Evolutionary conservation across 1,140 invertebrate genomes (phyloP), one percentile per base, ranked within the genome.

Genomic region (Zaprionus vittiger): DNA sequence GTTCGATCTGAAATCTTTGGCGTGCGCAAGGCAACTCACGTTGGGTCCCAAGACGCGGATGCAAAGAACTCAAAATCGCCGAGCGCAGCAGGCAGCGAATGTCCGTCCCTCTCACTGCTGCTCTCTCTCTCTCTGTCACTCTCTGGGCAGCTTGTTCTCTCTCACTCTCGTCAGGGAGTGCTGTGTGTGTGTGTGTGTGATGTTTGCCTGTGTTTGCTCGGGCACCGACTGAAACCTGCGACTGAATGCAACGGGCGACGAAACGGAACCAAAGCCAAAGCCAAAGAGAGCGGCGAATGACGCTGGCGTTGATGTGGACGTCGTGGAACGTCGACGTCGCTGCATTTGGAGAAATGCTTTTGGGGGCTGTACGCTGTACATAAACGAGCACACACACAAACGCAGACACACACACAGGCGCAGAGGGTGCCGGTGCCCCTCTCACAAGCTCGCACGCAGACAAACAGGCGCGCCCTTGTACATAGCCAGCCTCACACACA

Each of bases 1-100:
- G 80, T 69, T 84, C 84, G 84, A 87, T 87, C 84, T 87, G 83
- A 87, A 87, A 87, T 89, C 83, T 87, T 87, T 87, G 84, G 75
- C 84, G 80, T 87, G 85, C 84, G 86, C 84, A 87, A 89, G 83
- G 84, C 83, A 87, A 87, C 83, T 87, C 83, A 81, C 69, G 75
- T 87, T 87, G 83, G 83, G 67, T 47, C 74, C 67, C 84, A 89
- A 89, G 84, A 89, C 84, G 85, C 84, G 81, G 84, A 89, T 89
- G 85, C 81, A 84, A 89, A 89, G 85, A 90, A 89, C 85, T 90
- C 81, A 79, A 79, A 89, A 67, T 63, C 78, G 72, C 20, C 69
- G 81, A 84, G 78, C 80, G 65, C 49, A 68, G 70, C 44, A 68
- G 60, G 52, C 47, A 77, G 79, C 57, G 41, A 75, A 60, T 65